A percentile compares a stretch with the other conserved stretches of the same genome.
phyloP scores from a whole-genome alignment of 2,797 vertebrate species.

The Coregonus ussuriensis region DNA sequence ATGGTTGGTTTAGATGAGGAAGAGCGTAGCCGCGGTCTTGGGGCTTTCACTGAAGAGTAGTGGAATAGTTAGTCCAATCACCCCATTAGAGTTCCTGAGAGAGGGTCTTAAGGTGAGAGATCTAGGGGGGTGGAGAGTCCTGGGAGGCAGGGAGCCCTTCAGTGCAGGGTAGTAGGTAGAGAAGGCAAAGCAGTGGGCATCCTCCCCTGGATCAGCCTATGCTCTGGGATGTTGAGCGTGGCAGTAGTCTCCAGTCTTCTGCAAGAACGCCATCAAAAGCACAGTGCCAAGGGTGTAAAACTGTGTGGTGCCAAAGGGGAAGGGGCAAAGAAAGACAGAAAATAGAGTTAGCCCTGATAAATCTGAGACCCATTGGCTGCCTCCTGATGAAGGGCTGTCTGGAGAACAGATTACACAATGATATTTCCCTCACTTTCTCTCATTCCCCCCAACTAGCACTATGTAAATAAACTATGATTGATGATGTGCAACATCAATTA shows the following conservation, averaged over 20 bases:
- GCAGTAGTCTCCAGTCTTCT: conserved; percentile 83
- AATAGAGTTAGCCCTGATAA: not conserved
- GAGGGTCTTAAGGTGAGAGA: not conserved
- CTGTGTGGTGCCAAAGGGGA: not conserved
- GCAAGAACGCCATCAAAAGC: conserved; percentile 86
- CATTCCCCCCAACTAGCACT: not conserved
- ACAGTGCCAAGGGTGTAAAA: not conserved
- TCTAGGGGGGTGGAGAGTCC: conserved; percentile 3
- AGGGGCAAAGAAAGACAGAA: not conserved
- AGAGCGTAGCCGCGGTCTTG: not conserved
- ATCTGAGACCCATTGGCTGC: not conserved
- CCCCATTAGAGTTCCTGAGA: conserved; percentile 1
- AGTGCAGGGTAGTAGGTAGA: conserved; percentile 7
- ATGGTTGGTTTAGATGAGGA: not conserved
- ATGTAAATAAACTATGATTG: not conserved
- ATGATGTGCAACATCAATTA: not conserved
- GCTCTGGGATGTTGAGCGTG: conserved; percentile 70
- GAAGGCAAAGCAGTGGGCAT: conserved; percentile 10
- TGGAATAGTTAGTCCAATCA: not conserved
- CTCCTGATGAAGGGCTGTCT: not conserved
- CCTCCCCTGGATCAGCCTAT: conserved; percentile 46
- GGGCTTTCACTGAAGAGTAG: not conserved
- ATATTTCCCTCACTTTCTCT: not conserved
- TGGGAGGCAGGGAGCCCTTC: conserved; percentile 32
- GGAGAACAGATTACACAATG: not conserved